Conservation (phyloP, 2,113 vertebrate species). For the Bettongia penicillata region DNA sequence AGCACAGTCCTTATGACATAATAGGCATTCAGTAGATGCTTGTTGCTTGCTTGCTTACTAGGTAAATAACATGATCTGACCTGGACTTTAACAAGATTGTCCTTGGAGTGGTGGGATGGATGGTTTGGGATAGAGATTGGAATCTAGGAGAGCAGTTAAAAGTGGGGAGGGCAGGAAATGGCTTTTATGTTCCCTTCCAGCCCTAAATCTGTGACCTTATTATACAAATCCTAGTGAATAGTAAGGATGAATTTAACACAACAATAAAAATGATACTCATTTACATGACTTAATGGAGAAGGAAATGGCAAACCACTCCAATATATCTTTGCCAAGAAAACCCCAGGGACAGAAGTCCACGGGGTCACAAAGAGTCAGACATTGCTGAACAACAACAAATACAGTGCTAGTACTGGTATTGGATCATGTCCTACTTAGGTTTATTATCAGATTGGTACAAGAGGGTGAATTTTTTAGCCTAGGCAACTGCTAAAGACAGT, state of each 20-base stretch:
- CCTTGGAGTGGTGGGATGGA: not conserved
- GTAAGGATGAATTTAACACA: not conserved
- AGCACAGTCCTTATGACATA: not conserved
- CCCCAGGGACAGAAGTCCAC: not conserved
- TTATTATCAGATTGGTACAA: not conserved
- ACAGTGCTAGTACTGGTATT: not conserved
- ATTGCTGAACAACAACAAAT: not conserved
- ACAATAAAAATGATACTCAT: not conserved
- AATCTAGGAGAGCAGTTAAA: not conserved
- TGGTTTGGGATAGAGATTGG: not conserved
- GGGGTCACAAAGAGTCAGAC: not conserved
- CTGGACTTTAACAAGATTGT: not conserved
- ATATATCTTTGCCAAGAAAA: not conserved
- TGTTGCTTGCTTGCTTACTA: not conserved
- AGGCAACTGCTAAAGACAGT: not conserved
- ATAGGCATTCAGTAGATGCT: not conserved
- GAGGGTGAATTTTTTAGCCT: not conserved
- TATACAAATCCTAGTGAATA: not conserved
- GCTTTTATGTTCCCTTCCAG: not conserved
- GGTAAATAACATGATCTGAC: not conserved
- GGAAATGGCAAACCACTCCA: not conserved
- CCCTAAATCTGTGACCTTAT: not conserved
- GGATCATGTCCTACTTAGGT: not conserved
- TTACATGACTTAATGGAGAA: not conserved
- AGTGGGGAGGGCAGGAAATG: not conserved